Evolutionary conservation across 37 sponge, comb jelly and placozoan species (phyloP).

Genomic region (Chondrilla cf. caribensis): DNA sequence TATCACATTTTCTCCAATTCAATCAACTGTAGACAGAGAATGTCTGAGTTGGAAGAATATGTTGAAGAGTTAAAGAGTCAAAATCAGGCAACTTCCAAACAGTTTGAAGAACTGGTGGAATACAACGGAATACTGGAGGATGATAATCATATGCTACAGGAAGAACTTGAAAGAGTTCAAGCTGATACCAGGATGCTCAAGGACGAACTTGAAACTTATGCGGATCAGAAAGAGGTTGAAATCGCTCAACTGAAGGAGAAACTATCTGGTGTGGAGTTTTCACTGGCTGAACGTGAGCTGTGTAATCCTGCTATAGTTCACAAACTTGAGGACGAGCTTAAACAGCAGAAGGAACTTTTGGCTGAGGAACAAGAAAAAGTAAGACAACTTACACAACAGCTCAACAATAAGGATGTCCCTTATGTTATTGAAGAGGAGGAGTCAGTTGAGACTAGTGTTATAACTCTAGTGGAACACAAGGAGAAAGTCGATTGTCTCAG

Average conservation of each 20-base stretch:
- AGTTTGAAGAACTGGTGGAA: constrained; percentile 5
- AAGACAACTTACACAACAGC: not conserved
- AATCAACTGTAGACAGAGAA: not conserved
- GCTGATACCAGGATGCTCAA: no score
- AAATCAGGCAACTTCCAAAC: not conserved
- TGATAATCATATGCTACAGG: not conserved
- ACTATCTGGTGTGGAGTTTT: not conserved
- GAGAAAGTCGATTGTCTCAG: not conserved
- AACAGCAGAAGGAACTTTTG: not conserved
- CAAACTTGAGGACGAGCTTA: not conserved
- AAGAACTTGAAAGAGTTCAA: not conserved
- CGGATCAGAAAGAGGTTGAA: not conserved
- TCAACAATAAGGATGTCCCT: not conserved
- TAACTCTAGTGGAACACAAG: not conserved
- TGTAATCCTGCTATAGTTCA: not conserved
- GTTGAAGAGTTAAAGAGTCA: not conserved
- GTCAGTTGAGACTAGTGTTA: not conserved
- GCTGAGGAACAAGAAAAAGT: not conserved
- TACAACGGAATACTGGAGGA: constrained; percentile 8
- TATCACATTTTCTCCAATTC: not conserved
- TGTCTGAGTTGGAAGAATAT: constrained; percentile 14
- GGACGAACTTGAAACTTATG: not conserved
- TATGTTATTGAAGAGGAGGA: not conserved
- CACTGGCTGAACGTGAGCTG: constrained; percentile 2
- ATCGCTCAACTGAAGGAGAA: not conserved